Evolutionary conservation across 1,140 invertebrate genomes (phyloP).

Genomic region (Centruroides vittatus): DNA sequence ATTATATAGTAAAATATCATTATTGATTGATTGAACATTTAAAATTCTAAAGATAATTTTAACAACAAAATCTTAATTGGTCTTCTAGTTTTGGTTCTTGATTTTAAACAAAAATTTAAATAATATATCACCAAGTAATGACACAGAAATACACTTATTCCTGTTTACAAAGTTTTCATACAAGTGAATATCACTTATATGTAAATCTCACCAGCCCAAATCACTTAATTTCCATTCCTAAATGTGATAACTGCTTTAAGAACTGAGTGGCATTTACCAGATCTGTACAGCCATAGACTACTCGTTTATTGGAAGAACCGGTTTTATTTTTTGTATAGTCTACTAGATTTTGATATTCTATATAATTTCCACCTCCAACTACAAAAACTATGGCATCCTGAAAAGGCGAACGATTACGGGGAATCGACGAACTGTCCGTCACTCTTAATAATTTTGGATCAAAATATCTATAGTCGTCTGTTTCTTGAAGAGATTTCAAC

Average conservation of each 20-base stretch:
- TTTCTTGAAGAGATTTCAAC: constrained; percentile 55
- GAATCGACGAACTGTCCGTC: constrained; percentile 19
- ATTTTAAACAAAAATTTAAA: no score
- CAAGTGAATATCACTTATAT: no score
- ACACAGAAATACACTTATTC: no score
- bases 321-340: constrained; percentile 79
- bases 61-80: no score
- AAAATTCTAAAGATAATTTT: no score
- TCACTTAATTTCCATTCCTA: no score
- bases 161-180: no score
- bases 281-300: constrained; percentile 90
- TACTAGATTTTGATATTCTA: constrained; percentile 96
- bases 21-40: no score
- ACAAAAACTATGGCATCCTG: constrained; percentile 79
- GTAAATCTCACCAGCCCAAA: no score
- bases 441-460: constrained; percentile 61
- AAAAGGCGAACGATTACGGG: constrained; percentile 31
- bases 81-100: constrained; percentile 6
- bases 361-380: constrained; percentile 96
- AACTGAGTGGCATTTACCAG: constrained; percentile 84
- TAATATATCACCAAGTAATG: no score
- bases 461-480: constrained; percentile 77
- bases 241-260: constrained; percentile 57
- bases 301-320: constrained; percentile 48
- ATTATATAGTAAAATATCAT: no score